These are phyloP conservation scores for Metallyticus violacea DNA, from an alignment of 2,888 invertebrate species.

Conservation along the genomic window DNA sequence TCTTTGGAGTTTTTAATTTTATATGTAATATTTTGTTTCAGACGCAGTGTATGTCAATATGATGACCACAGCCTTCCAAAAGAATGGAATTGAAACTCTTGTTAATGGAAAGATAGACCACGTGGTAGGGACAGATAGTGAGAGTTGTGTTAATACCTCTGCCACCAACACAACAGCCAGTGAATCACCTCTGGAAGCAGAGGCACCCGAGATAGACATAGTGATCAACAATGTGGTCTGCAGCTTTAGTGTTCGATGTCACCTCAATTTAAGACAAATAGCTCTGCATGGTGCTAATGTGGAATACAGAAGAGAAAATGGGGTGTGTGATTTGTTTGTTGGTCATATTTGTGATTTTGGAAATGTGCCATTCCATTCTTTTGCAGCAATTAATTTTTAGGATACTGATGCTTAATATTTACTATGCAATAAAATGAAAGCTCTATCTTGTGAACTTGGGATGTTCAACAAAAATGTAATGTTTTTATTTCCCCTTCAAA, in stretches of 20 bases:
- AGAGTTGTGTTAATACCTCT: background rate
- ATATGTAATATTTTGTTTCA: background rate
- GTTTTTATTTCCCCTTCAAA: too few species aligned
- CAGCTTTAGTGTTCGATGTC: slow-evolving; percentile 94
- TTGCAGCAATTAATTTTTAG: background rate
- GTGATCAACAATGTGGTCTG: slow-evolving; percentile 97
- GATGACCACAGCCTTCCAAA: slow-evolving; percentile 81
- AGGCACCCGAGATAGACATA: slow-evolving; percentile 82
- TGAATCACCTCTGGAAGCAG: background rate
- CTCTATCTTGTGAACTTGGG: background rate
- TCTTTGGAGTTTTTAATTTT: too few species aligned
- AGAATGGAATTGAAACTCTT: slow-evolving; percentile 76
- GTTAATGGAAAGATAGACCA: slow-evolving; percentile 61
- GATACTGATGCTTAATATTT: background rate
- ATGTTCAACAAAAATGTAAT: too few species aligned
- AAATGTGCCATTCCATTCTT: background rate
- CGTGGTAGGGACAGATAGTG: slow-evolving; percentile 37
- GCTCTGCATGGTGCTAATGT: slow-evolving; percentile 91
- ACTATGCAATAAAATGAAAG: background rate
- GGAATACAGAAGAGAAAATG: slow-evolving; percentile 91
- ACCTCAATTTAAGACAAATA: slow-evolving; percentile 91
- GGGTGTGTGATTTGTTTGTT: slow-evolving; percentile 52
- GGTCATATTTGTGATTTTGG: background rate
- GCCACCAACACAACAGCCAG: background rate
- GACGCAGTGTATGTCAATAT: slow-evolving; percentile 13